Base-by-base conservation (phyloP, 2,888 invertebrate species). In the Blastobasis adustella region DNA sequence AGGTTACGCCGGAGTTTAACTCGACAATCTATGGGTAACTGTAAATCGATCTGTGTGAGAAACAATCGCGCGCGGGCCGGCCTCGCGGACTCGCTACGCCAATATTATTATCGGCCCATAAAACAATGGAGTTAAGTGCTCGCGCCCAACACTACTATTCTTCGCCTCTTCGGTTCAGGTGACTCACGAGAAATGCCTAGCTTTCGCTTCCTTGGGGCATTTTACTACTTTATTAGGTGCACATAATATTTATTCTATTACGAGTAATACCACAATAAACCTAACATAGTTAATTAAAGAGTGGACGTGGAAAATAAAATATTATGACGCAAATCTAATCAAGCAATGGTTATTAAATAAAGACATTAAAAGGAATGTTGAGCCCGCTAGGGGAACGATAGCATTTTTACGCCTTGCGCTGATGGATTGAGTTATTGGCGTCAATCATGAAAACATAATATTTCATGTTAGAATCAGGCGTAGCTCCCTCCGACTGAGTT, bases 31-130 rank as follows among this genome's bases (percentile, higher is more conserved):
- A 58, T 63, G 54, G 62, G 53, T 69, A 74, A 69, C 68, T 70
- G 72, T 76, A 76, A 72, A 76, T 71, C 69, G 71, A 82, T 79
- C 71, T 66, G 67, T 75, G 73, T 76, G 73, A 74, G 73, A 81
- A 79, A 78, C 75, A 78, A 77, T 76, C 67, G 71, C 54, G 64
- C 63, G 65, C 65, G 62, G 54, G 51, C 54, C 58, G 55, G 55
- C 55, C 42, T 62, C 63, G 60, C 60, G 64, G 61, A 64, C 66
- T 40, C 61, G 63, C 63, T 60, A 65, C 67, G 67, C 73, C 73
- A 79, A 78, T 79, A 73, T 74, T 76, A 73, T 74, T 75, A 79
- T 72, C 63, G 66, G 63, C 60, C 68, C 62, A 71, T 72, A 72
- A 76, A 79, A 76, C 74, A 76, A 76, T 74, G 73, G 66, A 69